A percentile compares a stretch with the other conserved stretches of the same genome.
phyloP scores from a whole-genome alignment of 2,113 vertebrate genomes.

The Pollachius pollachius region DNA sequence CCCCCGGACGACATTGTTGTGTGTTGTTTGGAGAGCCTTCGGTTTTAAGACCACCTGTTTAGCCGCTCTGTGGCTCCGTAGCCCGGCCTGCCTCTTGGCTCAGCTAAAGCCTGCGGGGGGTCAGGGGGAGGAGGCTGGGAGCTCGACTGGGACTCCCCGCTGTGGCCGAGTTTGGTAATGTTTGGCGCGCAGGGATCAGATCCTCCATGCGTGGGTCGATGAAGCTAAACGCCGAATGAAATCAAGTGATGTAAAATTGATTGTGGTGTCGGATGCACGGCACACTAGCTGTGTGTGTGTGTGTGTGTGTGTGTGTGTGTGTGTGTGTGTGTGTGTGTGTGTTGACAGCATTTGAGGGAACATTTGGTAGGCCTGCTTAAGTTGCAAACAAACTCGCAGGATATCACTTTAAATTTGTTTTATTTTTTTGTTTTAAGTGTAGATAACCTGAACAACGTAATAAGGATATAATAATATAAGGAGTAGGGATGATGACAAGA shows the following conservation, averaged over 20 bases:
- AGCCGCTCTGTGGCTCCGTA: constrained; percentile 21
- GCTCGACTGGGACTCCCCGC: constrained; percentile 21
- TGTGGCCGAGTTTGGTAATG: constrained; percentile 35
- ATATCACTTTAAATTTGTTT: no score
- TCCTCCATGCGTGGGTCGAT: constrained; percentile 27
- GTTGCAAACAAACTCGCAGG: no score
- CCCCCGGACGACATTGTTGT: constrained; percentile 59
- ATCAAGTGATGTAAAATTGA: not conserved
- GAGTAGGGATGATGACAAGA: no score
- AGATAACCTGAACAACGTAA: no score
- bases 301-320: not conserved
- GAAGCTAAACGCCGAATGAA: not conserved
- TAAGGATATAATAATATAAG: no score
- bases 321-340: not conserved
- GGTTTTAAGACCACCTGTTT: constrained; percentile 71
- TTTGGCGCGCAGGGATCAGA: constrained; percentile 38
- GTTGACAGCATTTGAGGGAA: not conserved
- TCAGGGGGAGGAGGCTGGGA: not conserved
- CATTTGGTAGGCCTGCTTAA: no score
- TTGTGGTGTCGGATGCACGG: not conserved
- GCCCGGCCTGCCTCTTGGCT: constrained; percentile 20
- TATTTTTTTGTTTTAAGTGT: no score
- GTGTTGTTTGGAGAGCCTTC: not conserved
- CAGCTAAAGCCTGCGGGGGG: constrained; percentile 36
- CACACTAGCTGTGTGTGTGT: not conserved